Evolutionary conservation across 2,797 vertebrate species (phyloP).

Genomic region (Chanos chanos): DNA sequence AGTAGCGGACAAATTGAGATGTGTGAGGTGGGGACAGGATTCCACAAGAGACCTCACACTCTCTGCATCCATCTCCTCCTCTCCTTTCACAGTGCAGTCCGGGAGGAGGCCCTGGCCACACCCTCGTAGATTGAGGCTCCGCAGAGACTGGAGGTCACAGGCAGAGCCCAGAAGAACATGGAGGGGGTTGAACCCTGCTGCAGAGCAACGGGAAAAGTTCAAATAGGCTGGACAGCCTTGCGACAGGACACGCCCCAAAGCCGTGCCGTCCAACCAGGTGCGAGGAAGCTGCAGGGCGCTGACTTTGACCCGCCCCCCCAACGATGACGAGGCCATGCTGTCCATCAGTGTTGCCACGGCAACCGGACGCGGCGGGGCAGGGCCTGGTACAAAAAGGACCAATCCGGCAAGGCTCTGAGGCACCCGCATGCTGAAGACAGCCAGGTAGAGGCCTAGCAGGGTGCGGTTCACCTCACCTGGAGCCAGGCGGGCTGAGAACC

Average conservation of each 20-base stretch:
- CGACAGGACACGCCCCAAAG: conserved; percentile 81
- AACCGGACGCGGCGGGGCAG: conserved; percentile 78
- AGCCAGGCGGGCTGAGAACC: conserved; percentile 90
- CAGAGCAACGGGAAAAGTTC: conserved; percentile 87
- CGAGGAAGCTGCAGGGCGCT: conserved; percentile 88
- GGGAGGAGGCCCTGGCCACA: conserved; percentile 81
- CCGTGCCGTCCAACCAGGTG: conserved; percentile 84
- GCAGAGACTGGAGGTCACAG: conserved; percentile 77
- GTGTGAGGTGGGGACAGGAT: conserved; percentile 77
- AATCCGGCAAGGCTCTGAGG: conserved; percentile 87
- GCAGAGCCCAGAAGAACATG: conserved; percentile 74
- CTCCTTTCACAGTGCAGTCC: conserved; percentile 76
- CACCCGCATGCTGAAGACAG: conserved; percentile 88
- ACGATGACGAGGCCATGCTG: conserved; percentile 72
- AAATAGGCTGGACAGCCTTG: conserved; percentile 88
- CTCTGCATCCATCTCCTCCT: conserved; percentile 81
- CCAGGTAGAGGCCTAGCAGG: conserved; percentile 89
- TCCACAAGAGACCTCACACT: conserved; percentile 77
- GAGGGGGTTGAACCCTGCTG: conserved; percentile 81
- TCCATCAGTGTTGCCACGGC: conserved; percentile 80
- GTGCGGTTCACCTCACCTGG: conserved; percentile 91
- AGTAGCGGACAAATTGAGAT: conserved; percentile 91
- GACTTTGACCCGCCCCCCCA: conserved; percentile 72
- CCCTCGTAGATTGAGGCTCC: conserved; percentile 89
- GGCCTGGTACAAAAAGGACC: conserved; percentile 89